A percentile compares a stretch with the other conserved stretches of the same genome.
Conservation (phyloP, 2,888 invertebrate genomes). For the Agriotes lineatus region DNA sequence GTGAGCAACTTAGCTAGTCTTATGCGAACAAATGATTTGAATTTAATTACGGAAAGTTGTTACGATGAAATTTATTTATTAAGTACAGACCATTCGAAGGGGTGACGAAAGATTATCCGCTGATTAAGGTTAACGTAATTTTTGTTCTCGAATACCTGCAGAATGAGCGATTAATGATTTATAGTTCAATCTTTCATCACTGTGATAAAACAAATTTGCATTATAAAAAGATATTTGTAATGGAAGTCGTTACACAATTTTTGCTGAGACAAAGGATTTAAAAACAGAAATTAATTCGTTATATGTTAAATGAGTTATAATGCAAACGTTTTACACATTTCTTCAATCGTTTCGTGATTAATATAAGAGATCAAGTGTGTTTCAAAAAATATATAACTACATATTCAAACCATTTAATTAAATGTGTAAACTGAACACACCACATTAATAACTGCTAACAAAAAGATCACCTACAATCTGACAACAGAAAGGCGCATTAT, state of each 20-base stretch:
- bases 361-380: constrained; percentile 41
- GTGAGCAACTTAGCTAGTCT: constrained; percentile 48
- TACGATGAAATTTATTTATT: constrained; percentile 8
- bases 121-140: background rate
- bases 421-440: constrained; percentile 40
- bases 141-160: too few relatives aligned
- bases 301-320: too few relatives aligned
- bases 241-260: too few relatives aligned
- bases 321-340: background rate
- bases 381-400: constrained; percentile 11
- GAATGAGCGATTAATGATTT: too few relatives aligned
- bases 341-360: background rate
- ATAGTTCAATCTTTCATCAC: too few relatives aligned
- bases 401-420: constrained; percentile 37
- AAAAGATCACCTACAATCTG: constrained; percentile 30
- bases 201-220: too few relatives aligned
- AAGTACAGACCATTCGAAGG: constrained; percentile 28
- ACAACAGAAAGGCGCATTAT: constrained; percentile 36
- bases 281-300: too few relatives aligned
- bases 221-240: too few relatives aligned
- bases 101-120: background rate
- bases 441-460: constrained; percentile 36
- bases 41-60: constrained; percentile 13
- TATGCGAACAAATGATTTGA: constrained; percentile 33
- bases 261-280: too few relatives aligned